Evolutionary conservation across 2,113 vertebrate genomes (phyloP).

Genomic region (Climacteris rufus): DNA sequence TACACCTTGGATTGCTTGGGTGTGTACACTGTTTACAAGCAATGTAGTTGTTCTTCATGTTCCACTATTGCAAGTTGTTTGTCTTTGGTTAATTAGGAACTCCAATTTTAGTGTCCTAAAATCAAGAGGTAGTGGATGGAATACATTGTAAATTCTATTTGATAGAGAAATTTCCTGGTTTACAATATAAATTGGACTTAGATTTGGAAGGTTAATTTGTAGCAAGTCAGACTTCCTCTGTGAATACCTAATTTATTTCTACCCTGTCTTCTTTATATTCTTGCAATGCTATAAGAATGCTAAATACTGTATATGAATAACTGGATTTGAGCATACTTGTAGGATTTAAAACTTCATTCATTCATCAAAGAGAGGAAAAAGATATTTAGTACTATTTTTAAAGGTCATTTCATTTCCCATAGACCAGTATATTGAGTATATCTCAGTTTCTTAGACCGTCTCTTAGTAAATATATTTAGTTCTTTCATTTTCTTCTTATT

Average conservation of each 20-base stretch:
- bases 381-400: not conserved
- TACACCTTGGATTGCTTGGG: not conserved
- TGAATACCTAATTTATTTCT: not conserved
- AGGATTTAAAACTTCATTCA: not conserved
- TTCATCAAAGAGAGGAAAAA: not conserved
- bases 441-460: not conserved
- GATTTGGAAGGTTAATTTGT: not conserved
- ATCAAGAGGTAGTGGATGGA: not conserved
- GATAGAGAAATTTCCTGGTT: not conserved
- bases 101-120: not conserved
- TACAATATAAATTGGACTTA: not conserved
- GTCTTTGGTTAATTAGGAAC: not conserved
- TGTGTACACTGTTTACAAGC: not conserved
- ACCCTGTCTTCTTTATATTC: not conserved
- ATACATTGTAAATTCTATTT: not conserved
- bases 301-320: not conserved
- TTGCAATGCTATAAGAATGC: not conserved
- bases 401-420: not conserved
- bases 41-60: not conserved
- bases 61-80: not conserved
- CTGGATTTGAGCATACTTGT: not conserved
- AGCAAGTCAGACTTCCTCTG: not conserved
- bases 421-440: not conserved
- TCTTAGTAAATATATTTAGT: not conserved
- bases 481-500: not conserved